These are phyloP conservation scores for Andrena flavipes DNA, from an alignment of 2,888 invertebrate genomes.

Conservation along the genomic window DNA sequence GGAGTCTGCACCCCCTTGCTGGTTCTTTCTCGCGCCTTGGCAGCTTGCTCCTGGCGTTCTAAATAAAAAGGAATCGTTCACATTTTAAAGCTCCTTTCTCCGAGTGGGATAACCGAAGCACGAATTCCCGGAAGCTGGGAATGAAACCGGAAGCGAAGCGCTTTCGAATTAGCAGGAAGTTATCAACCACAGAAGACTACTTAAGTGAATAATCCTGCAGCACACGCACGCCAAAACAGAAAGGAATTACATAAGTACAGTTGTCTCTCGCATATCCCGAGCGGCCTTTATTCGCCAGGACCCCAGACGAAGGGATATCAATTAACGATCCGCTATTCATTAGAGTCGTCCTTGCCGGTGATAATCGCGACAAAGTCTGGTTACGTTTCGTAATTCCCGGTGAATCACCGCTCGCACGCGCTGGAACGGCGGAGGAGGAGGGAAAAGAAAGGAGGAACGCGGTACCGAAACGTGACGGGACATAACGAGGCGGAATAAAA, in stretches of 20 bases:
- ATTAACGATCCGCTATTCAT: slow-evolving; percentile 3
- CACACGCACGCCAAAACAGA: not conserved
- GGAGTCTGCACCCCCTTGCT: too few relatives aligned
- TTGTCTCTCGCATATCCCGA: not conserved
- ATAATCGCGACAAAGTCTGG: not conserved
- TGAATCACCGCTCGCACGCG: not conserved
- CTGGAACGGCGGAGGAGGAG: not conserved
- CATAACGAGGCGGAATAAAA: not conserved
- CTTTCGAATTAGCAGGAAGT: too few relatives aligned
- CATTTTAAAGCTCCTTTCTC: too few relatives aligned
- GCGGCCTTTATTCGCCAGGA: not conserved
- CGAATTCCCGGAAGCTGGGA: too few relatives aligned
- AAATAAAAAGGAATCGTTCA: too few relatives aligned
- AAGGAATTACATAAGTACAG: not conserved
- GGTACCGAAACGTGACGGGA: not conserved
- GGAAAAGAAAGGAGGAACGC: not conserved
- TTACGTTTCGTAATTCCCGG: not conserved
- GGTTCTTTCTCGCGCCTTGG: too few relatives aligned
- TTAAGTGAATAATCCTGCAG: not conserved
- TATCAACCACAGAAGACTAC: too few relatives aligned
- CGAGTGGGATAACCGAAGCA: too few relatives aligned
- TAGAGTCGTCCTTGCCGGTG: not conserved
- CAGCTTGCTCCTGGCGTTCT: too few relatives aligned
- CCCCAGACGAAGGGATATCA: not conserved
- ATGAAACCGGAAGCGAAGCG: too few relatives aligned